phyloP scores from a whole-genome alignment of 2,888 invertebrate genomes.

The Lasioglossum vierecki region DNA sequence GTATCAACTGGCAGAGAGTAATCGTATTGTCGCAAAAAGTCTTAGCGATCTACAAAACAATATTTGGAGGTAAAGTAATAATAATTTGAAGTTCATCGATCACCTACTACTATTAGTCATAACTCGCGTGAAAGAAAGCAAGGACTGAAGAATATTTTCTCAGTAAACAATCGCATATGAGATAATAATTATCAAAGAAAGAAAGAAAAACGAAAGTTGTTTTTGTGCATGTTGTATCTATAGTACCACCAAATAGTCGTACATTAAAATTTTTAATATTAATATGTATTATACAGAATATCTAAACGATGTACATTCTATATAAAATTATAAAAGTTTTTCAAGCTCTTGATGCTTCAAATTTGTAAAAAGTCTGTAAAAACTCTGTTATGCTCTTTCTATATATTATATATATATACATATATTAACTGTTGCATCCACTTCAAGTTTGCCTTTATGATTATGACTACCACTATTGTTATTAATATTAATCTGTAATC shows the following conservation, averaged over 20 bases:
- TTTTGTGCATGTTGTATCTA: conserved; percentile 34
- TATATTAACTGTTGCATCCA: conserved; percentile 31
- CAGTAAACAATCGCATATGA: not conserved
- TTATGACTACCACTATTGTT: not conserved
- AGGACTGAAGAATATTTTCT: not conserved
- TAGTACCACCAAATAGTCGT: conserved; percentile 2
- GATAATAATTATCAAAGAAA: not conserved
- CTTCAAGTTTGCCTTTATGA: conserved; percentile 23
- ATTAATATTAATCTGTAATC: conserved; percentile 18
- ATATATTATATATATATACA: not conserved
- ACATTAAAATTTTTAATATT: conserved; percentile 26
- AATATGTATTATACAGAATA: conserved; percentile 26
- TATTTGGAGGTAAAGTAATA: conserved; percentile 75
- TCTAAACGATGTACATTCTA: conserved; percentile 26
- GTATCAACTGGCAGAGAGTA: conserved; percentile 70
- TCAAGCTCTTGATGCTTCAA: not conserved
- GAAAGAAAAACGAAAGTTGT: conserved; percentile 2
- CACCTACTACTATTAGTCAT: not conserved
- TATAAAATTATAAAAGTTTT: conserved; percentile 19
- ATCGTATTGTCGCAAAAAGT: conserved; percentile 70
- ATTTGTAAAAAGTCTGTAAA: not conserved
- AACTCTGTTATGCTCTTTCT: conserved; percentile 8
- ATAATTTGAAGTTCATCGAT: conserved; percentile 1
- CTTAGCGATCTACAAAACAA: conserved; percentile 74
- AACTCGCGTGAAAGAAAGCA: not conserved